phyloP scores from a whole-genome alignment of 1,140 invertebrate genomes.

The Zaprionus africanus region DNA sequence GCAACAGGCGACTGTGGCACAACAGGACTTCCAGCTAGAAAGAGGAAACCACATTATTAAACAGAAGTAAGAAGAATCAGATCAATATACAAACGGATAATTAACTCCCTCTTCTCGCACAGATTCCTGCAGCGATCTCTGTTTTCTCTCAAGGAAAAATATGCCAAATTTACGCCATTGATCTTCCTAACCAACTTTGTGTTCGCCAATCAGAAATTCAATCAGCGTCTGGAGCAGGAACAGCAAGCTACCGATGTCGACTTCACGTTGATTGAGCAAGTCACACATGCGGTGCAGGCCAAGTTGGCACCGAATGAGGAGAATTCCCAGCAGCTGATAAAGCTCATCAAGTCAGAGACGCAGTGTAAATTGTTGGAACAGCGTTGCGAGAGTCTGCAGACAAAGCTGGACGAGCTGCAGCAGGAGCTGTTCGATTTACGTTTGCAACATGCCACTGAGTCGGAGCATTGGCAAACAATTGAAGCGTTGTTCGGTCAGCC shows the following conservation, averaged over 20 bases:
- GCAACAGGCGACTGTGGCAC: slow-evolving; percentile 29
- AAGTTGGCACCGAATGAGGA: slow-evolving; percentile 54
- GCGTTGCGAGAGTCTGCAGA: slow-evolving; percentile 58
- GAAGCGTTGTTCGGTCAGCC: slow-evolving; percentile 66
- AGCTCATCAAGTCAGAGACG: slow-evolving; percentile 76
- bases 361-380: slow-evolving; percentile 69
- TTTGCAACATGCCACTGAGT: slow-evolving; percentile 60
- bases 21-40: slow-evolving; percentile 71
- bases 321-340: slow-evolving; percentile 71
- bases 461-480: slow-evolving; percentile 81
- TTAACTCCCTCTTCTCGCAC: neutral
- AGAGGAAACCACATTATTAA: slow-evolving; percentile 65
- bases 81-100: neutral
- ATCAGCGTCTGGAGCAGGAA: slow-evolving; percentile 42
- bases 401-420: slow-evolving; percentile 52
- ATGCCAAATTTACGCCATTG: slow-evolving; percentile 82
- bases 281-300: slow-evolving; percentile 38
- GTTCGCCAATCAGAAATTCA: slow-evolving; percentile 70
- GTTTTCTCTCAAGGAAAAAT: slow-evolving; percentile 72
- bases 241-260: neutral
- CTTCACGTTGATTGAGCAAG: slow-evolving; percentile 24
- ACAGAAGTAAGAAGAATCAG: slow-evolving; percentile 54
- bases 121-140: slow-evolving; percentile 80
- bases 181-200: slow-evolving; percentile 83
- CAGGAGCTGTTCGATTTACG: slow-evolving; percentile 59